Base-by-base conservation (phyloP, 2,113 vertebrate genomes). In the Proterorhinus semilunaris region DNA sequence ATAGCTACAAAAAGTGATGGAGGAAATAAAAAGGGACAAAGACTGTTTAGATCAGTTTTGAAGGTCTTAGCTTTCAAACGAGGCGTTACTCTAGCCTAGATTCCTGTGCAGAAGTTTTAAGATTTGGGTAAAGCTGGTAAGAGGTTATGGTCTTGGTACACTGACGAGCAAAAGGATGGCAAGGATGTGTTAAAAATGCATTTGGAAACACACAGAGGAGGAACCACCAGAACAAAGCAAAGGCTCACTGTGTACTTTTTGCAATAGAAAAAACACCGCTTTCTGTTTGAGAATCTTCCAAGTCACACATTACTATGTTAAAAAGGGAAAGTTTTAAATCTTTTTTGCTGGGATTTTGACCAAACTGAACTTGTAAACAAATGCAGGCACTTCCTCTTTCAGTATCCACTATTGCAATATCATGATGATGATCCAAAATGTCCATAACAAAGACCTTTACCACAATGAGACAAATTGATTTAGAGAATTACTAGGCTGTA, bases 361-460 rank as follows among this genome's bases (percentile, higher is more conserved):
- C 27, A 43, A 59, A 61, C 13, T 16, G n/a, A n/a, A n/a, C n/a
- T n/a, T n/a, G n/a, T n/a, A 61, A 44, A 45, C 58, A 61, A 44
- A 61, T 12, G 13, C 46, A 62, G 7, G 63, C 49, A 78, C 79
- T 85, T 87, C 83, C 83, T 80, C 65, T 78, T 10, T 85, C 74
- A 72, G 63, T 64, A 36, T 36, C 69, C 74, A 50, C 1, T 10
- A 78, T 85, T 80, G 76, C 73, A 74, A 79, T 0, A 17, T 7
- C 57, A 69, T 6, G 6, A 16, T 6, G 6, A 16, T 1, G 6
- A 10, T 5, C 16, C 4, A 5, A 68, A 27, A 16, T 44, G 17
- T 36, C 3, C 5, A 0, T 2, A 1, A 7, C 13, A 27, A 36
- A 36, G 27, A 36, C 27, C 4, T 36, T 36, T 3, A 36, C 27